Evolutionary conservation across 1,140 invertebrate species (phyloP), one percentile per base, ranked within the genome.

Genomic region (Cardiocondyla obscurior): DNA sequence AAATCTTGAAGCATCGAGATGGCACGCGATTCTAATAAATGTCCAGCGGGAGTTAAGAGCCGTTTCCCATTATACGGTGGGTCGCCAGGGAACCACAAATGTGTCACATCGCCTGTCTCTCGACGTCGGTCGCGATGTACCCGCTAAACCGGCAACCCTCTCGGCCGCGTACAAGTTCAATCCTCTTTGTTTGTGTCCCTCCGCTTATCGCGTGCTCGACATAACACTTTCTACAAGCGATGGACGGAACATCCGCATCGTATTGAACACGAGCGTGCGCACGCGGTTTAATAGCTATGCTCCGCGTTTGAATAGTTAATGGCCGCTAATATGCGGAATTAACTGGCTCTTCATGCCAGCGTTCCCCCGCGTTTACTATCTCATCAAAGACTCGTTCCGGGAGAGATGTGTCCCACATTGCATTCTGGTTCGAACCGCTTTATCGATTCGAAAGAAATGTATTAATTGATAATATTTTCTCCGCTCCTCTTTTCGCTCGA

Each of bases 71-170:
- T 82, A 82, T 84, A 81, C 58, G 36, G 82, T 84, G 53, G 79
- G 82, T 89, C 90, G 87, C 90, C 83, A 74, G 88, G 90, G 90
- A 90, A 89, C 91, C 89, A 90, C 90, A 92, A 92, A 92, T 91
- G 90, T 90, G 91, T 92, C 91, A 90, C 83, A 86, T 85, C 49
- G 49, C 74, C 58, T 49, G 82, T 86, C 88, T 85, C 84, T 85
- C 46, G 77, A 58, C 81, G 83, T 90, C 65, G 72, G 85, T 87
- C 73, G 58, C 57, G 58, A 51, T 74, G 82, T 57, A 53, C 81
- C 81, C 82, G 57, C 58, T 83, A 83, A 84, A 90, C 84, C 62
- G 87, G 84, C 64, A 83, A 84, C 76, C 79, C 86, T 77, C 67
- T 70, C 84, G 85, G 39, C 10, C 57, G 79, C 42, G 44, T 67